Evolutionary conservation across 2,888 invertebrate species (phyloP).

Genomic region (Ischnus inquisitorius): DNA sequence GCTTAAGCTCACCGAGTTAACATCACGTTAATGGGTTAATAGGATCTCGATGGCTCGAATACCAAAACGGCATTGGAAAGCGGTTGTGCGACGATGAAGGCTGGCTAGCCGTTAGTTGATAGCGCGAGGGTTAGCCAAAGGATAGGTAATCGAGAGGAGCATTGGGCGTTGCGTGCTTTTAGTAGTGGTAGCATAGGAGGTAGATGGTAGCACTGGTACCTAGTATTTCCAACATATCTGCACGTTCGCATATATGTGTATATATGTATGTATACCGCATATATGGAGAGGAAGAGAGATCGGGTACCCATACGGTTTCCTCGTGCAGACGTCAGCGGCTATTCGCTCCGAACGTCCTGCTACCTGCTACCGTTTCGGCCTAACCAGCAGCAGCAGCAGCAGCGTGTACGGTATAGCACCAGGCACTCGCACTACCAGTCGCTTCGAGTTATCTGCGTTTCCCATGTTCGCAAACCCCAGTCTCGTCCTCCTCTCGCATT

Average conservation of each 20-base stretch:
- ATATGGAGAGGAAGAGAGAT: not conserved
- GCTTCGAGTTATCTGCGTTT: conserved; percentile 83
- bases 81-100: conserved; percentile 37
- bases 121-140: conserved; percentile 35
- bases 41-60: conserved; percentile 49
- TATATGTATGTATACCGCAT: not conserved
- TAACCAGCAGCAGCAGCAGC: conserved; percentile 66
- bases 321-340: conserved; percentile 76
- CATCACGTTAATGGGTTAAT: conserved; percentile 63
- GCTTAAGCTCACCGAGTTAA: conserved; percentile 49
- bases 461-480: conserved; percentile 79
- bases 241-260: not conserved
- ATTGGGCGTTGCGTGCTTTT: conserved; percentile 3
- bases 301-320: conserved; percentile 49
- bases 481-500: conserved; percentile 55
- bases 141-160: conserved; percentile 43
- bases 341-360: conserved; percentile 73
- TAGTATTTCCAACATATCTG: conserved; percentile 18
- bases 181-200: conserved; percentile 3
- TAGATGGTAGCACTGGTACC: conserved; percentile 8
- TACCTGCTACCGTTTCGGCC: conserved; percentile 72
- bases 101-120: conserved; percentile 37
- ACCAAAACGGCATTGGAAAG: conserved; percentile 52
- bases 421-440: conserved; percentile 80
- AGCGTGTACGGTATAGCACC: conserved; percentile 52